Base-by-base conservation (phyloP, 2,113 vertebrate genomes). In the Accipiter cooperii region DNA sequence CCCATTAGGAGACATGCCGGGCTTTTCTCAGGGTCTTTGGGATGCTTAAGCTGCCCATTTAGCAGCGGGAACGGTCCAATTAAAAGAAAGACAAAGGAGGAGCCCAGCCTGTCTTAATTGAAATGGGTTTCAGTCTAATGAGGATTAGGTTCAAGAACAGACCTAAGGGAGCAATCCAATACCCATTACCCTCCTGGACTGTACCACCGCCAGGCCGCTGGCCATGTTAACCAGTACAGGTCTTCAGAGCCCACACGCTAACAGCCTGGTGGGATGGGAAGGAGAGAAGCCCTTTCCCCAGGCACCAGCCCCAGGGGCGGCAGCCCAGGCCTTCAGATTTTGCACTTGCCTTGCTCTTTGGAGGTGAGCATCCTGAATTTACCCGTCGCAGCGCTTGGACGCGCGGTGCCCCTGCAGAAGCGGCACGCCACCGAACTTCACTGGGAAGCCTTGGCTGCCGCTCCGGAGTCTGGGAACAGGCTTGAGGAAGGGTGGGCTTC, bases 21-120 rank as follows among this genome's bases (percentile, higher is more conserved):
- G 98, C 96, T 96, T 96, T 97, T 97, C 96, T 96, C 95, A 90
- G 96, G 95, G 97, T 95, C 96, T 97, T 93, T 97, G 97, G 98
- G 98, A 98, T 97, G 98, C 97, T 97, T 98, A 98, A 98, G 97
- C 98, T 98, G 98, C 98, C 98, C 98, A 98, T 98, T 98, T 98
- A 98, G 95, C 98, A 93, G 98, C 94, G 66, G 98, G 98, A 98
- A 98, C 92, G 98, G 97, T 97, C 98, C 98, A 97, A 97, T 98
- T 97, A 95, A 98, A 97, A 95, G 89, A 76, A 94, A 93, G 96
- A 93, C 95, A 96, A 96, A 97, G 77, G 79, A 88, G 89, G 52
- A 94, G 81, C 97, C 96, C 96, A 95, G 97, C 98, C 98, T 97
- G 97, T 97, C 98, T 98, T 98, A 98, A 99, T 98, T 98, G 98